Conservation (phyloP, 1,140 invertebrate species). For the Mylabris phalerata region DNA sequence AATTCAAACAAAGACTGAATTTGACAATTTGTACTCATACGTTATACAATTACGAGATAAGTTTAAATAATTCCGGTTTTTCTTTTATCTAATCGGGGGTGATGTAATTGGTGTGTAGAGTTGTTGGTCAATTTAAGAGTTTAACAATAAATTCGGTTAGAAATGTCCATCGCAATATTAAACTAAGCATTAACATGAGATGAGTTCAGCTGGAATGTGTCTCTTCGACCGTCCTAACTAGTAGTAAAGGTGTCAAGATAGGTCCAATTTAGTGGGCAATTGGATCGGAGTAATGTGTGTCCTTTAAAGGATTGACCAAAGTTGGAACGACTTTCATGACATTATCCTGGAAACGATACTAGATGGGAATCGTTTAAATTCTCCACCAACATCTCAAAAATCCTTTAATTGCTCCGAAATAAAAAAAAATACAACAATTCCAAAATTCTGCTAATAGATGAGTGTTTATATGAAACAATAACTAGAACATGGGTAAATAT, state of each 20-base stretch:
- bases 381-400: not conserved
- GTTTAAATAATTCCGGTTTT: no score
- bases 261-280: constrained; percentile 42
- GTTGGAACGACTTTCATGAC: constrained; percentile 26
- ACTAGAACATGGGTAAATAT: constrained; percentile 18
- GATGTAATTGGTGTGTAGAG: no score
- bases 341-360: constrained; percentile 26
- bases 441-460: not conserved
- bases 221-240: constrained; percentile 15
- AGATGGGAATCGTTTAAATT: not conserved
- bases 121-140: no score
- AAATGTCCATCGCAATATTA: constrained; percentile 11
- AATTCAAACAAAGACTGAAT: no score
- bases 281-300: constrained; percentile 40
- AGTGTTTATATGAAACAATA: not conserved
- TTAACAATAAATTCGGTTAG: constrained; percentile 7
- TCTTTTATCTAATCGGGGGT: no score
- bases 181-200: constrained; percentile 17
- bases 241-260: constrained; percentile 43
- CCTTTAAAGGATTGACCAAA: constrained; percentile 41
- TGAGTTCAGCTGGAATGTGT: constrained; percentile 14
- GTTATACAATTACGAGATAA: no score
- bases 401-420: not conserved
- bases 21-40: no score
- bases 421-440: not conserved